phyloP scores from a whole-genome alignment of 2,888 invertebrate genomes.

The Hoplodrina ambigua region DNA sequence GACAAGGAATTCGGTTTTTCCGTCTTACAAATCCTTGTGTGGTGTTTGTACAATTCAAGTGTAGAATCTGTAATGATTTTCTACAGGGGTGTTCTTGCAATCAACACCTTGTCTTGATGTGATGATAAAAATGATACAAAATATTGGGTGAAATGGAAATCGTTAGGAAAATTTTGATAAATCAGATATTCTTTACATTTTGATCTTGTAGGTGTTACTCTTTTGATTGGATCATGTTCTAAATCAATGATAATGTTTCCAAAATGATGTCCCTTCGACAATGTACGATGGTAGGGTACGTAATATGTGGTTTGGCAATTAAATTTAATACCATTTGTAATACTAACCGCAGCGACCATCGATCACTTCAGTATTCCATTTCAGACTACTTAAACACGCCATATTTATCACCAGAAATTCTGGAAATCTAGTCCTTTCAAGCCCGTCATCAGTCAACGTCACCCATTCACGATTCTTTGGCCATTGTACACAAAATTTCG shows the following conservation, averaged over 20 bases:
- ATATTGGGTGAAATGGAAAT: too few relatives aligned
- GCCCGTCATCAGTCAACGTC: constrained; percentile 82
- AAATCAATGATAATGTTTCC: too few relatives aligned
- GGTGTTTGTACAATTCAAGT: constrained; percentile 2
- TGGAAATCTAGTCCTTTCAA: constrained; percentile 66
- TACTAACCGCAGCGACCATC: neutral
- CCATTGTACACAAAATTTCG: constrained; percentile 85
- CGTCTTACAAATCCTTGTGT: constrained; percentile 15
- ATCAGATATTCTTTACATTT: too few relatives aligned
- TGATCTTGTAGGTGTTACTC: too few relatives aligned
- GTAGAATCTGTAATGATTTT: constrained; percentile 11
- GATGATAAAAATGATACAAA: neutral
- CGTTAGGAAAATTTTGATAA: too few relatives aligned
- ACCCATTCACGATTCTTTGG: constrained; percentile 69
- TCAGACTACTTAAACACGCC: constrained; percentile 3
- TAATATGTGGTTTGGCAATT: neutral
- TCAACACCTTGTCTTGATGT: neutral
- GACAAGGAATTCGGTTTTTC: constrained; percentile 31
- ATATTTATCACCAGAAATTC: constrained; percentile 31
- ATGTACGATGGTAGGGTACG: too few relatives aligned
- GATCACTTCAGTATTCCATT: constrained; percentile 2
- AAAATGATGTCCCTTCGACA: too few relatives aligned
- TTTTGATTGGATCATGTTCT: too few relatives aligned
- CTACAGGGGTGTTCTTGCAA: neutral
- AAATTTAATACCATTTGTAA: neutral